Percentiles rank a stretch among this genome's conserved stretches.
Conservation (phyloP, 2,797 vertebrate genomes). For the Fistularia tabacaria region DNA sequence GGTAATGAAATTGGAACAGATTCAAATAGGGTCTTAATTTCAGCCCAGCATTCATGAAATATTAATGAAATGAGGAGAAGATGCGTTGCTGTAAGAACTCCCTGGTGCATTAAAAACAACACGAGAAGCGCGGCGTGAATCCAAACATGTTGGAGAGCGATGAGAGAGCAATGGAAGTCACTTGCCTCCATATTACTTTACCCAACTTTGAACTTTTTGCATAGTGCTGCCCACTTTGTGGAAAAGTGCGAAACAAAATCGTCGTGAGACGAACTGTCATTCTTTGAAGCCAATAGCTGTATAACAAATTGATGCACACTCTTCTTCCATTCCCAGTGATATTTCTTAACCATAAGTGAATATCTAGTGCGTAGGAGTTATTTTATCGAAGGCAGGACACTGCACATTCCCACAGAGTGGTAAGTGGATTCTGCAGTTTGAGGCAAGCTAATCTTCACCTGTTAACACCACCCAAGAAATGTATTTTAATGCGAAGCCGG, state of each 20-base stretch:
- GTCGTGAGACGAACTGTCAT: conserved; percentile 20
- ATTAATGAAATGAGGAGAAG: conserved; percentile 72
- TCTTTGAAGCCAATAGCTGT: conserved; percentile 37
- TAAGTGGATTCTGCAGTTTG: conserved; percentile 35
- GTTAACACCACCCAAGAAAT: conserved; percentile 39
- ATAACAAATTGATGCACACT: conserved; percentile 54
- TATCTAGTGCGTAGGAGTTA: conserved; percentile 40
- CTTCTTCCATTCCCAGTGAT: conserved; percentile 25
- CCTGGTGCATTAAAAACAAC: conserved; percentile 18
- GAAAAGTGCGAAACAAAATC: conserved; percentile 7
- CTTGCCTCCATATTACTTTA: conserved; percentile 19
- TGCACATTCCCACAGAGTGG: conserved; percentile 16
- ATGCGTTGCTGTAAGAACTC: conserved; percentile 47
- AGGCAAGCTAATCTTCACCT: conserved; percentile 38
- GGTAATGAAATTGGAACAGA: conserved; percentile 71
- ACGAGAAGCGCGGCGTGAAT: conserved; percentile 25
- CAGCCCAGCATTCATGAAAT: conserved; percentile 73
- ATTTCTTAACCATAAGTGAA: conserved; percentile 34
- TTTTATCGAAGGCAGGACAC: conserved; percentile 28
- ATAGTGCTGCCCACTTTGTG: conserved; percentile 24
- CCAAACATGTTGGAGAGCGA: conserved; percentile 32
- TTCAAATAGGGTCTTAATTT: conserved; percentile 77
- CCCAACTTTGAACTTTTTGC: conserved; percentile 13
- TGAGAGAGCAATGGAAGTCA: conserved; percentile 24
- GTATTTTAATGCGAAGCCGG: conserved; percentile 34